Percentiles rank a stretch among this genome's conserved stretches.
phyloP scores from a whole-genome alignment of 2,113 vertebrate genomes.

The Neomonachus schauinslandi region DNA sequence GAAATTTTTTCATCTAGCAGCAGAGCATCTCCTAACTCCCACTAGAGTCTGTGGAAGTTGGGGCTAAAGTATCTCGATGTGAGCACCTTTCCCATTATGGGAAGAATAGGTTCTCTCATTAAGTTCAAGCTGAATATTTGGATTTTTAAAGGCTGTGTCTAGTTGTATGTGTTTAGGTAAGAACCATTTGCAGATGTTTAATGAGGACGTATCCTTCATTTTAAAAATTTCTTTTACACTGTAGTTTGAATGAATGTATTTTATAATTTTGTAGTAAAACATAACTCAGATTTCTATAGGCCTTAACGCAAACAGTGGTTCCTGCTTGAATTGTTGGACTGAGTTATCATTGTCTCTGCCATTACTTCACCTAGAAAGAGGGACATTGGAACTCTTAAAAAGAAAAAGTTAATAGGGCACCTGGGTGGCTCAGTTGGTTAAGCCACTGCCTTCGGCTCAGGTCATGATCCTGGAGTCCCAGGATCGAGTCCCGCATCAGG shows the following conservation, averaged over 20 bases:
- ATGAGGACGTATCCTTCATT: constrained; percentile 25
- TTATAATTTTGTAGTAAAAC: constrained; percentile 62
- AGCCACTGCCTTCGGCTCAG: no score
- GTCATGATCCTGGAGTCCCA: no score
- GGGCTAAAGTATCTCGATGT: not conserved
- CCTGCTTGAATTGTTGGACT: constrained; percentile 41
- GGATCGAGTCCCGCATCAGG: no score
- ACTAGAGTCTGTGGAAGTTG: not conserved
- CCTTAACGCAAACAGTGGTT: constrained; percentile 55
- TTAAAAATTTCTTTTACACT: constrained; percentile 44
- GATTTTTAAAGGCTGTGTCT: not conserved
- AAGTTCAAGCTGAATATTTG: constrained; percentile 25
- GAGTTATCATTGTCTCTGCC: not conserved
- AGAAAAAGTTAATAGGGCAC: not conserved
- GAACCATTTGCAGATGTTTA: not conserved
- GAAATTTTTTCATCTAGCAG: constrained; percentile 26
- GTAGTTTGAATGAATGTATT: constrained; percentile 40
- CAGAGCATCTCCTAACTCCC: not conserved
- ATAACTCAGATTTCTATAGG: constrained; percentile 44
- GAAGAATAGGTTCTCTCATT: constrained; percentile 40
- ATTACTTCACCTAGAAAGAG: not conserved
- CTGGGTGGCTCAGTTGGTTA: no score
- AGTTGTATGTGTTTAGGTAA: not conserved
- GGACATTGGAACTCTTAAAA: not conserved
- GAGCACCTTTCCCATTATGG: not conserved